A percentile compares a stretch with the other conserved stretches of the same genome.
Conservation (phyloP, 2,888 invertebrate genomes). For the Podotricha telesiphe region DNA sequence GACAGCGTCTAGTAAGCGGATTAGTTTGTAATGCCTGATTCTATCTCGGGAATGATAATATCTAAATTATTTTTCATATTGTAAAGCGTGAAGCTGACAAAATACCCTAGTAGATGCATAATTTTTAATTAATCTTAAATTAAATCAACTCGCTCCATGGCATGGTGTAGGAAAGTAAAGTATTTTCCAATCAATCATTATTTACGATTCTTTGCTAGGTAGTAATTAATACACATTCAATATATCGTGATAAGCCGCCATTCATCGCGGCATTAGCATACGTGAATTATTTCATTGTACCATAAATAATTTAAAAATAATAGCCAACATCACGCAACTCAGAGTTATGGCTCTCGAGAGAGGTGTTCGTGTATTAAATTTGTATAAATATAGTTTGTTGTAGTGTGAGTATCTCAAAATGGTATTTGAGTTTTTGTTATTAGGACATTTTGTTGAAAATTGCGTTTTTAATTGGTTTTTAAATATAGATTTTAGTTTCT, state of each 20-base stretch:
- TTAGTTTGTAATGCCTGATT: too few species aligned
- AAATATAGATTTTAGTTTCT: not conserved
- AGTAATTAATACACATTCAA: constrained; percentile 48
- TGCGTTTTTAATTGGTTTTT: too few species aligned
- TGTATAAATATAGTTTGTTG: not conserved
- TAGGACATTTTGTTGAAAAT: too few species aligned
- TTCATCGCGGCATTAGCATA: constrained; percentile 76
- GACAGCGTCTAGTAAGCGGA: too few species aligned
- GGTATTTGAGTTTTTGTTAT: too few species aligned
- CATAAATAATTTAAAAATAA: constrained; percentile 81
- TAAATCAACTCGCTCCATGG: not conserved
- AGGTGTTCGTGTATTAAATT: constrained; percentile 53
- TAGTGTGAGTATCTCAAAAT: too few species aligned
- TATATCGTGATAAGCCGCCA: constrained; percentile 68
- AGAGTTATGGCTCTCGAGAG: constrained; percentile 74
- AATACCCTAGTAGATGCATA: too few species aligned
- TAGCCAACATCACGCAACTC: constrained; percentile 73
- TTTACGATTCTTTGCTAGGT: constrained; percentile 33
- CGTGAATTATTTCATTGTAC: constrained; percentile 79
- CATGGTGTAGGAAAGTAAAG: constrained; percentile 12
- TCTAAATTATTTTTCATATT: too few species aligned
- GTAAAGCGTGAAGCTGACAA: too few species aligned
- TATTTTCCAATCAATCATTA: constrained; percentile 27
- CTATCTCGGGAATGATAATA: too few species aligned
- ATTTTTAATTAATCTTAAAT: too few species aligned